Percentiles rank a stretch among this genome's conserved stretches.
These are phyloP conservation scores for Atherix ibis DNA, from an alignment of 2,888 invertebrate genomes.

Conservation along the genomic window DNA sequence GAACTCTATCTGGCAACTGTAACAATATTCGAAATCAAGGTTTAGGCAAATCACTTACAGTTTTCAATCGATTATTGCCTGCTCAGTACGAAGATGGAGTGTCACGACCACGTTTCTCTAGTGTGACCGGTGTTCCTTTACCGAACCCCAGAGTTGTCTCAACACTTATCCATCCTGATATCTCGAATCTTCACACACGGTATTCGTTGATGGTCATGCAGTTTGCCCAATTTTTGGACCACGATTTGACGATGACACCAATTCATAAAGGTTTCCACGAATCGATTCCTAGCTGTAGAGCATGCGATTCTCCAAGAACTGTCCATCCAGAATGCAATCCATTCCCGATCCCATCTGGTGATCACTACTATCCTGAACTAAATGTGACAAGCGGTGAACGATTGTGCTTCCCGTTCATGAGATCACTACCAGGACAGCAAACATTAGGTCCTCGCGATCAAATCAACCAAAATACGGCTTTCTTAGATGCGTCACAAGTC, in stretches of 20 bases:
- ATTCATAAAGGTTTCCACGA: slow-evolving; percentile 83
- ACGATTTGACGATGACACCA: slow-evolving; percentile 88
- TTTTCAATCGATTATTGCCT: slow-evolving; percentile 69
- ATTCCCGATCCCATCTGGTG: slow-evolving; percentile 74
- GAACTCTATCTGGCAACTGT: slow-evolving; percentile 65
- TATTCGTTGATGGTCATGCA: slow-evolving; percentile 92
- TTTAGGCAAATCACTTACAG: slow-evolving; percentile 69
- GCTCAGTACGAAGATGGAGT: slow-evolving; percentile 82
- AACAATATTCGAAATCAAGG: slow-evolving; percentile 73
- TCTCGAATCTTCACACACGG: slow-evolving; percentile 72
- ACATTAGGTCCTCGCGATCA: slow-evolving; percentile 79
- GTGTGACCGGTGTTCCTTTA: slow-evolving; percentile 57
- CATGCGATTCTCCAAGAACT: slow-evolving; percentile 72
- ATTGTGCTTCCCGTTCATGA: slow-evolving; percentile 86
- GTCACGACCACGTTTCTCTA: slow-evolving; percentile 57
- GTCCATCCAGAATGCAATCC: slow-evolving; percentile 92
- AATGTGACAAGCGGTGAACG: slow-evolving; percentile 70
- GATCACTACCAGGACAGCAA: slow-evolving; percentile 83
- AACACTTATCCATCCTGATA: slow-evolving; percentile 78
- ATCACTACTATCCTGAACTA: slow-evolving; percentile 77
- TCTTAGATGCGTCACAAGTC: slow-evolving; percentile 70
- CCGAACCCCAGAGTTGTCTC: slow-evolving; percentile 80
- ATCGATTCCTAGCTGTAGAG: slow-evolving; percentile 75
- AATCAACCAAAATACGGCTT: slow-evolving; percentile 86
- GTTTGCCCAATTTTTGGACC: slow-evolving; percentile 86